These are phyloP conservation scores for Stenoptilia bipunctidactyla DNA, from an alignment of 2,888 invertebrate genomes.

Conservation along the genomic window DNA sequence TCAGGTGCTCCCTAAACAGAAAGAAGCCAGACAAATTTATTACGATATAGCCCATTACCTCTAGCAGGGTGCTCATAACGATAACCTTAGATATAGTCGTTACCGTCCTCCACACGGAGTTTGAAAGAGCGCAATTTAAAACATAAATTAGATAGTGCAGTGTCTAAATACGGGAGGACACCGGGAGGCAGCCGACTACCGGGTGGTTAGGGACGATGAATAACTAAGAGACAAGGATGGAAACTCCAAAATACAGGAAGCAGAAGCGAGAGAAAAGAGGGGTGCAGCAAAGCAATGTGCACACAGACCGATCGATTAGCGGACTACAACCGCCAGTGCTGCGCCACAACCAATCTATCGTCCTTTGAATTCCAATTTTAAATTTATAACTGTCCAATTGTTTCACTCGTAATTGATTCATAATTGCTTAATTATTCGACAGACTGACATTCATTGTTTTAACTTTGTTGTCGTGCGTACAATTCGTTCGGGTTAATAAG, in stretches of 20 bases:
- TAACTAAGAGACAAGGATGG: conserved; percentile 57
- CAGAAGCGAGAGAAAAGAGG: conserved; percentile 46
- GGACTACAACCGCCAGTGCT: conserved; percentile 37
- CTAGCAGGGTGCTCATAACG: conserved; percentile 37
- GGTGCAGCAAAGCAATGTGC: conserved; percentile 46
- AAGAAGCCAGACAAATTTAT: conserved; percentile 52
- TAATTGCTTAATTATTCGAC: conserved; percentile 22
- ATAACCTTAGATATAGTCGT: conserved; percentile 52
- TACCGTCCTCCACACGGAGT: conserved; percentile 36
- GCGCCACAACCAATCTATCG: conserved; percentile 52
- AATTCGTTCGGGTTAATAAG: too few species aligned
- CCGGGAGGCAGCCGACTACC: conserved; percentile 55
- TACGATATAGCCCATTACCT: conserved; percentile 55
- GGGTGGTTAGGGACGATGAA: conserved; percentile 64
- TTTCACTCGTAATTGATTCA: conserved; percentile 27
- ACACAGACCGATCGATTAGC: conserved; percentile 68
- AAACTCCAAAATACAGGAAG: conserved; percentile 31
- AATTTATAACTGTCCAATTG: conserved; percentile 44
- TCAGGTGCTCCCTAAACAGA: conserved; percentile 30
- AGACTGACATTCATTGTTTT: background rate
- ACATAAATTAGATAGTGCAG: conserved; percentile 67
- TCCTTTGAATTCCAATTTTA: conserved; percentile 46
- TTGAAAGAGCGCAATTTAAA: conserved; percentile 56
- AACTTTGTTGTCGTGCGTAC: background rate
- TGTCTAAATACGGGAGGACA: conserved; percentile 64